A percentile compares a stretch with the other conserved stretches of the same genome.
Evolutionary conservation across 2,113 vertebrate species (phyloP).

Genomic region (Alectura lathami): DNA sequence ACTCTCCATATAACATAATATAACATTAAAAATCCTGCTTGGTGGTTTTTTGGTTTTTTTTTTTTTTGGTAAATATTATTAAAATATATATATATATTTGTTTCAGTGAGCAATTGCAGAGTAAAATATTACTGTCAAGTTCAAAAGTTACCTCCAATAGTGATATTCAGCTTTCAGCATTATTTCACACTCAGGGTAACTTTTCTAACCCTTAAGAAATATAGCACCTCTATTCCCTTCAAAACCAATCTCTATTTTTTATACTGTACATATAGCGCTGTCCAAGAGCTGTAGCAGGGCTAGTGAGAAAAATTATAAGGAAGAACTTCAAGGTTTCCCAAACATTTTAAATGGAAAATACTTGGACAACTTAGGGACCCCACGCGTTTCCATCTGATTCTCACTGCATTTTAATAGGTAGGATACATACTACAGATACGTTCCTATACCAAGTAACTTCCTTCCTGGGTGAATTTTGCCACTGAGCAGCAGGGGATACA

Average conservation of each 20-base stretch:
- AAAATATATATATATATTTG: conserved; percentile 15
- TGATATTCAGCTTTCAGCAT: conserved; percentile 6
- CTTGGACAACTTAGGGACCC: background rate
- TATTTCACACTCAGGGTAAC: background rate
- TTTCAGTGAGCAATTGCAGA: background rate
- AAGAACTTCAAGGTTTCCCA: background rate
- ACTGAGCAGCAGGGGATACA: background rate
- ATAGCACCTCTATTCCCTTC: background rate
- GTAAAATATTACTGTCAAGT: conserved; percentile 1
- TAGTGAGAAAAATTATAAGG: background rate
- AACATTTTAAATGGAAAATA: background rate
- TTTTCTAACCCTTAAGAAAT: conserved; percentile 11
- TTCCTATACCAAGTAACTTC: background rate
- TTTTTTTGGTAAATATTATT: background rate
- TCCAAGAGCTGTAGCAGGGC: background rate
- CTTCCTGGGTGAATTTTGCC: background rate
- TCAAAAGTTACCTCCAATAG: conserved; percentile 28
- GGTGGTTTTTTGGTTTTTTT: background rate
- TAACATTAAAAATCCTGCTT: background rate
- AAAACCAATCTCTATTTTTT: background rate
- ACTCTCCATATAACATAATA: background rate
- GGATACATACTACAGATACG: background rate
- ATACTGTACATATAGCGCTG: background rate
- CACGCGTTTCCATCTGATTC: background rate
- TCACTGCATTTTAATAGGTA: background rate